Evolutionary conservation across 2,797 vertebrate species (phyloP), one percentile per base, ranked within the genome.

Genomic region (Acipenser transmontanus): DNA sequence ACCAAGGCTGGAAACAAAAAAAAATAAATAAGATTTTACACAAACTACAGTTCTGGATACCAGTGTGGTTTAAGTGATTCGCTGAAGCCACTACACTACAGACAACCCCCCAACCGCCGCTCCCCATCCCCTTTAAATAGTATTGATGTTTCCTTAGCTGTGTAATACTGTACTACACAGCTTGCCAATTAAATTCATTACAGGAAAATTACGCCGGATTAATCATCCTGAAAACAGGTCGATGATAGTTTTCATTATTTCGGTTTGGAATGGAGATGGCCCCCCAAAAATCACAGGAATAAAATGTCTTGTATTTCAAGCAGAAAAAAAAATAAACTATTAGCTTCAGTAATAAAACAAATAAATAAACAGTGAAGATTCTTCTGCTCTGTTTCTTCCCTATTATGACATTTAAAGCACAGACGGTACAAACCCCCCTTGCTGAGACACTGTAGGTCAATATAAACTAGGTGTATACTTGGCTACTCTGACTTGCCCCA

Each of bases 161-260:
- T n/a, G 54, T 57, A 57, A 57, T 57, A 13, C 54, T 13, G 14
- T n/a, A 57, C 54, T 57, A 57, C 54, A 57, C 54, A 57, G 54
- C 9, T n/a, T 57, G 54, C 54, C 14, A 57, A 57, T 57, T 13
- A 13, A 57, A 57, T 57, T 57, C 12, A 57, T 57, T 57, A 57
- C 12, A 57, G 14, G 12, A 57, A 11, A 11, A 57, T 57, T n/a
- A 57, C 11, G 12, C 54, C 54, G 14, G 54, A 57, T 57, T 57
- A 57, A 57, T 57, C 54, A 57, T 57, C 11, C 54, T 57, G 54
- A 11, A 57, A n/a, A 13, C 54, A 11, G 14, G 54, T 57, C 54
- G 54, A n/a, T 11, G 54, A 11, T 57, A 34, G 34, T 52, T 57
- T 13, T 57, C 54, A 57, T 57, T 57, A 57, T 57, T n/a, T n/a